Evolutionary conservation across 2,113 vertebrate genomes (phyloP).

Genomic region (Globicephala melas): DNA sequence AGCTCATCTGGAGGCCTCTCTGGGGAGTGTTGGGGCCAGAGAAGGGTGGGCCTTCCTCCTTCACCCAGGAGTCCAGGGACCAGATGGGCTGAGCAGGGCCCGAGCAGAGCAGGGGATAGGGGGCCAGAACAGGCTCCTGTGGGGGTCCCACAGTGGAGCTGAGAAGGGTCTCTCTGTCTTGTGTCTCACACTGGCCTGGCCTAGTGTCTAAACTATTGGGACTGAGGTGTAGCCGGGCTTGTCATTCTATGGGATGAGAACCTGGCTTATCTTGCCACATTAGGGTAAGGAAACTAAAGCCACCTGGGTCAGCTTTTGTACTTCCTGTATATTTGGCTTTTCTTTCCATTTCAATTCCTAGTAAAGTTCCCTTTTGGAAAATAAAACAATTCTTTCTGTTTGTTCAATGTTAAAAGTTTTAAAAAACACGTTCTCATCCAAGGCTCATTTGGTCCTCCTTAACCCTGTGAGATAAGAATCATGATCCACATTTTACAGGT

Average conservation of each 20-base stretch:
- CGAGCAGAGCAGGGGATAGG: background rate
- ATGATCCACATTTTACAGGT: background rate
- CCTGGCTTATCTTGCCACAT: background rate
- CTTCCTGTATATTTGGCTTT: background rate
- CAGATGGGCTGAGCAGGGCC: background rate
- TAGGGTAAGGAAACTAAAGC: background rate
- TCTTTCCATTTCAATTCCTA: slow-evolving; percentile 1
- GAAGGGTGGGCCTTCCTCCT: background rate
- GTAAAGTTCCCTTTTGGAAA: background rate
- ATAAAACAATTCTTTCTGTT: background rate
- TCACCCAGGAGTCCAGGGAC: background rate
- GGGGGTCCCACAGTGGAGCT: too few relatives aligned
- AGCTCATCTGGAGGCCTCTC: background rate
- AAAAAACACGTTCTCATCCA: background rate
- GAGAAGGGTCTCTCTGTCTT: background rate
- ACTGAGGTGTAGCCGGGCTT: background rate
- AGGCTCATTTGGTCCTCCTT: background rate
- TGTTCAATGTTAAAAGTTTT: background rate
- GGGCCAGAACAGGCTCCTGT: background rate
- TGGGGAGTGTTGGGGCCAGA: background rate
- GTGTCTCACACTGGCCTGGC: background rate
- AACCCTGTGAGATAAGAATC: background rate
- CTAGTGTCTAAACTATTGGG: background rate
- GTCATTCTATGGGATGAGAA: background rate
- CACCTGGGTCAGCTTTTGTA: background rate